These are phyloP conservation scores for Campoletis raptor DNA, from an alignment of 2,888 invertebrate genomes.

Conservation along the genomic window DNA sequence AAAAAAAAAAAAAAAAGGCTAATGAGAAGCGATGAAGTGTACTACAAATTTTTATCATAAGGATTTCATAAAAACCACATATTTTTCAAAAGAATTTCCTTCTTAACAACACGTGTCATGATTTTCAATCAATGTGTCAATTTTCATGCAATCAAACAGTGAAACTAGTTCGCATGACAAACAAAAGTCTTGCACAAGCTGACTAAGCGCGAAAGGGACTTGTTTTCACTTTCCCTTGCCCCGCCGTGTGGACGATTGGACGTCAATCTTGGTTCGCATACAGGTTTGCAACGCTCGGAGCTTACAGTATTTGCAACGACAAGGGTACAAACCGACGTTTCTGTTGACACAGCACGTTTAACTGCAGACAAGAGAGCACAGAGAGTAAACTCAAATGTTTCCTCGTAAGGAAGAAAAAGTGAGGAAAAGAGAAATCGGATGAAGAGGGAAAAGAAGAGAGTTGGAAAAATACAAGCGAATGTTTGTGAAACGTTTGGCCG, in stretches of 20 bases:
- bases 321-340: conserved; percentile 34
- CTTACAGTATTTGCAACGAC: conserved; percentile 46
- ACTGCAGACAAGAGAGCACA: conserved; percentile 33
- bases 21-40: background rate
- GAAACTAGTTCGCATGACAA: conserved; percentile 72
- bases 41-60: background rate
- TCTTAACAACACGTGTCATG: background rate
- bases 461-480: background rate
- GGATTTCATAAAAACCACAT: background rate
- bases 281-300: conserved; percentile 34
- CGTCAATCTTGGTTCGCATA: conserved; percentile 63
- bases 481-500: background rate
- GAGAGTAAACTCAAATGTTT: conserved; percentile 24
- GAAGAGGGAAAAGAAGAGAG: background rate
- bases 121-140: conserved; percentile 50
- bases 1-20: background rate
- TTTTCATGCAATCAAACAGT: conserved; percentile 74
- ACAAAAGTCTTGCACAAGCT: conserved; percentile 60
- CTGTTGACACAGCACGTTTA: conserved; percentile 7
- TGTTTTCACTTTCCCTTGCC: conserved; percentile 17
- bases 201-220: conserved; percentile 8
- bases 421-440: background rate
- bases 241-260: conserved; percentile 49
- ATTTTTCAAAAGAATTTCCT: background rate
- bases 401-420: background rate